Conservation (phyloP, 2,888 invertebrate genomes). For the Caenorhabditis panamensis region DNA sequence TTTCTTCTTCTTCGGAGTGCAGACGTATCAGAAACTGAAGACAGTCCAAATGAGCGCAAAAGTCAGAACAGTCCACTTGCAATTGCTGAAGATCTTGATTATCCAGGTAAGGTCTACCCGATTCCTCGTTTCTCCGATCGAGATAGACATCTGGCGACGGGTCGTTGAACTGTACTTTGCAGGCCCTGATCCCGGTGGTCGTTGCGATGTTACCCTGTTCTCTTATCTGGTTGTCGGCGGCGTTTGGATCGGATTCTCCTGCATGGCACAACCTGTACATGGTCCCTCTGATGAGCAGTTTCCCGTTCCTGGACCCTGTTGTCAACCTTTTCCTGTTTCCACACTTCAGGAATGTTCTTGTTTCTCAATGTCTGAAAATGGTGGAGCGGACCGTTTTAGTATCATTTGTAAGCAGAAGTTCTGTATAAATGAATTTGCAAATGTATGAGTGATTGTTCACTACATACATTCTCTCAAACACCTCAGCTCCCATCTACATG, state of each 20-base stretch:
- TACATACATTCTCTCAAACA: no score
- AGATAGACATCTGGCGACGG: not conserved
- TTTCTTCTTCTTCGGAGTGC: not conserved
- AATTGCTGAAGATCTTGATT: not conserved
- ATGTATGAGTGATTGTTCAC: no score
- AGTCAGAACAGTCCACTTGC: not conserved
- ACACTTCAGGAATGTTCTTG: not conserved
- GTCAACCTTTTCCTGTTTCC: not conserved
- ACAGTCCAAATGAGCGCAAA: not conserved
- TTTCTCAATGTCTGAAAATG: not conserved
- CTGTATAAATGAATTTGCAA: no score
- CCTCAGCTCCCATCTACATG: no score
- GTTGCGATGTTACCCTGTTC: not conserved
- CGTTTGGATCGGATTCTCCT: not conserved
- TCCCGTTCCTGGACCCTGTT: not conserved
- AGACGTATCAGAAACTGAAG: not conserved
- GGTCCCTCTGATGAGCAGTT: not conserved
- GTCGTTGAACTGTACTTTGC: not conserved
- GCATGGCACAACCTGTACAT: not conserved
- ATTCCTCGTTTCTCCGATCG: not conserved
- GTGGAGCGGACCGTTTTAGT: not conserved
- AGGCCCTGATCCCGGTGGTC: not conserved
- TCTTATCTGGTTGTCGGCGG: not conserved
- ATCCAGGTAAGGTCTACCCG: slow-evolving; percentile 42
- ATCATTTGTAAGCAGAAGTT: not conserved